Base-by-base conservation (phyloP, 2,888 invertebrate genomes). In the Brassicogethes aeneus region DNA sequence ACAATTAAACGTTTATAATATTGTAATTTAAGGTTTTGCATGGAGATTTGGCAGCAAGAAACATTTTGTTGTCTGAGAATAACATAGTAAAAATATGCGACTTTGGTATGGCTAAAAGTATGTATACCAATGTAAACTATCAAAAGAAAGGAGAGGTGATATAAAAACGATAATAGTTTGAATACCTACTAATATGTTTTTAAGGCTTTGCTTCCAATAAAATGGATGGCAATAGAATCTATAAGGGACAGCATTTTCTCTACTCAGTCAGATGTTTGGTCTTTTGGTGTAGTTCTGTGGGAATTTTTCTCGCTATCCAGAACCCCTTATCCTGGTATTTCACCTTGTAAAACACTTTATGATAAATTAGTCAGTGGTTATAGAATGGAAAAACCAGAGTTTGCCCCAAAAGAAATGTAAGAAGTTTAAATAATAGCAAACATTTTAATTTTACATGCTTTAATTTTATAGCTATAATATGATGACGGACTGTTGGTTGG, bases 61-160 rank as follows among this genome's bases (percentile, higher is more conserved):
- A 95, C 64, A 82, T 95, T 38, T 70, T 95, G 7, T 66, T 96
- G 15, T 85, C 91, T 2, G 91, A 93, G 40, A 80, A 89, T 51
- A 90, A 93, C 60, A 74, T 95, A 2, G 92, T 95, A 0, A 96
- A 96, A 68, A 95, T 96, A 51, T 95, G 94, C 62, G 95, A 96
- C 68, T 96, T 96, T 68, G 96, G 96, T 7, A 71, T 96, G 41
- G 92, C 95, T 0, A 86, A 89, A 56, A 90, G 87, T 54, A 87
- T 92, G 77, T 86, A 87, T 59, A 88, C 89, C 60, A 85, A 82
- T 47, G 85, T 87, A 41, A 91, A 91, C 69, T 95, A 95, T 61
- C 82, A 86, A 57, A 93, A 93, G 64, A 85, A 88, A 61, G 87
- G 87, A 59, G 82, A 87, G 62, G 85, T 82, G 70, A 75, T 7